Base-by-base conservation (phyloP, 2,113 vertebrate genomes). In the Dermatemys mawii region DNA sequence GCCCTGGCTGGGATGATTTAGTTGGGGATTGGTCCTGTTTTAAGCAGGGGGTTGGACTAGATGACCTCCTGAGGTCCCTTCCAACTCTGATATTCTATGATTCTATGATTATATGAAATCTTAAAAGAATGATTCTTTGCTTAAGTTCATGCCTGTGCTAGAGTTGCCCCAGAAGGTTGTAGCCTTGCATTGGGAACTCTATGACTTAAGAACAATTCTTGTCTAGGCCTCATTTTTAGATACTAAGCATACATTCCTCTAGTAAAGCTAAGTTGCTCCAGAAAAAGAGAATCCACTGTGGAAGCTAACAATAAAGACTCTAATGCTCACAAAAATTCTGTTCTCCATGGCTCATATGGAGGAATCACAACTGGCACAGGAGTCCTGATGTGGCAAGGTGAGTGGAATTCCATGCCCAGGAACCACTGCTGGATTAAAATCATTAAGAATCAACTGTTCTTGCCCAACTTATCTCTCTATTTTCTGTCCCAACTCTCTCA, bases 131-230 rank as follows among this genome's bases (percentile, higher is more conserved):
- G 21, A 87, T 80, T 82, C 92, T 44, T 54, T 93, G 79, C 90
- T 91, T 89, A 54, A n/a, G 46, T 92, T 94, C 93, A 79, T 93
- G 96, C 84, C 17, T 93, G 8, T 93, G 88, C 73, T 41, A 41
- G 22, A 73, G 38, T 11, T 38, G 8, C 84, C 93, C 80, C 53
- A 8, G 29, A 63, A 63, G 86, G 86, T 63, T 95, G 96, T 93
- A 57, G 87, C 93, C 92, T 92, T 93, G 82, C 87, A 86, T 86
- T 93, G 96, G 92, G 38, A 41, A 22, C 67, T 73, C 21, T 73
- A 1, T 73, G 10, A 8, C 67, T 73, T 73, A 24, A 73, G 21
- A 73, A 41, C 29, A 63, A 41, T 41, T 41, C 38, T 26, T 73
- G 21, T 73, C 9, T 41, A 24, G 38, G 19, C 24, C 17, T 73